Evolutionary conservation across 37 sponge, comb jelly and placozoan genomes (phyloP).

Genomic region (Cliona cf. orientalis): DNA sequence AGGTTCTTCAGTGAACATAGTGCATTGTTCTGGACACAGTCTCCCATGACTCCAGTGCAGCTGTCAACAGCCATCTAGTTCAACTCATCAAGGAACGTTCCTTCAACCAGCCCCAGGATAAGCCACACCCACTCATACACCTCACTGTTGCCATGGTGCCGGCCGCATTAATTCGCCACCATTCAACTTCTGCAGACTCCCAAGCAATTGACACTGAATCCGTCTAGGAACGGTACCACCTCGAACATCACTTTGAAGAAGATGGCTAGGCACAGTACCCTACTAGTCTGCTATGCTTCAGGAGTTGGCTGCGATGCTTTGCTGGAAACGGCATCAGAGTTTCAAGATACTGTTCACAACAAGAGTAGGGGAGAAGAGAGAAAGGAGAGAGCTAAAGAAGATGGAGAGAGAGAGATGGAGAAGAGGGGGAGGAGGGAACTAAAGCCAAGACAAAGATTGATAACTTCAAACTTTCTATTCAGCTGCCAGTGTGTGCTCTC

Average conservation of each 20-base stretch:
- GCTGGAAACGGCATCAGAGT: neutral
- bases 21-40: too few species aligned
- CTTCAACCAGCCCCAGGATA: too few species aligned
- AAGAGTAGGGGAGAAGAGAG: neutral
- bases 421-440: too few species aligned
- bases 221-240: too few species aligned
- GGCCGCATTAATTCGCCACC: neutral
- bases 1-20: too few species aligned
- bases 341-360: neutral
- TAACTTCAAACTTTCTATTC: neutral
- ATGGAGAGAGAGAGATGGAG: too few species aligned
- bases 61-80: too few species aligned
- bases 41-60: too few species aligned
- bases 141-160: constrained; percentile 38
- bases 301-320: constrained; percentile 15
- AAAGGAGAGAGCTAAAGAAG: neutral
- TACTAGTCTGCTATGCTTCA: constrained; percentile 10
- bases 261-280: constrained; percentile 17
- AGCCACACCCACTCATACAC: constrained; percentile 28
- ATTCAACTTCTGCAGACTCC: constrained; percentile 50
- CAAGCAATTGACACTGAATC: too few species aligned
- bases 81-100: too few species aligned
- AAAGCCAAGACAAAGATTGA: neutral
- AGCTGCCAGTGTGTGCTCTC: constrained; percentile 15
- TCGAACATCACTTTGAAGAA: constrained; percentile 2